Evolutionary conservation across 2,888 invertebrate genomes (phyloP).

Genomic region (Podotricha telesiphe): DNA sequence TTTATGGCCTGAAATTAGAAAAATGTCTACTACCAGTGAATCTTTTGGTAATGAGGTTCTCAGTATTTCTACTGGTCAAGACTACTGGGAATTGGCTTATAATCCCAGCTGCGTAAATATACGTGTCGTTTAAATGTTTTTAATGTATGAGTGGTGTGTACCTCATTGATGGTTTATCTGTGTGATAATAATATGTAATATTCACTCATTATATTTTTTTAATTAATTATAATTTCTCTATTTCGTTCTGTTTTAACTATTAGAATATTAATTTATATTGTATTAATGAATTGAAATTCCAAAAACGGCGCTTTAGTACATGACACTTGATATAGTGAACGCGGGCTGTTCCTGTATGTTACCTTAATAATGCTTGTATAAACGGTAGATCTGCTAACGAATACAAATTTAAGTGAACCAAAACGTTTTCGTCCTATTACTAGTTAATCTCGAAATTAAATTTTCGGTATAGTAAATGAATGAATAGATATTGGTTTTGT

Average conservation of each 20-base stretch:
- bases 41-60: no score
- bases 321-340: constrained; percentile 21
- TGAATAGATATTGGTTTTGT: constrained; percentile 35
- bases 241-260: constrained; percentile 52
- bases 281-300: constrained; percentile 49
- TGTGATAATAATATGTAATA: constrained; percentile 51
- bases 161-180: constrained; percentile 57
- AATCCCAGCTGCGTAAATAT: background rate
- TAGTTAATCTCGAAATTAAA: constrained; percentile 34
- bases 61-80: no score
- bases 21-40: no score
- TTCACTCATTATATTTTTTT: constrained; percentile 56
- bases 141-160: constrained; percentile 54
- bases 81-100: background rate
- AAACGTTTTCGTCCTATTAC: constrained; percentile 22
- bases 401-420: constrained; percentile 20
- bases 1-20: no score
- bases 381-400: constrained; percentile 28
- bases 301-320: constrained; percentile 30
- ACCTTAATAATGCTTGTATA: constrained; percentile 48
- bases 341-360: constrained; percentile 47
- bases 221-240: constrained; percentile 55
- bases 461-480: constrained; percentile 30
- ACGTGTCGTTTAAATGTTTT: constrained; percentile 45
- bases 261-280: constrained; percentile 60